phyloP scores from a whole-genome alignment of 2,888 invertebrate species.

The Sinohyriopsis cumingii region DNA sequence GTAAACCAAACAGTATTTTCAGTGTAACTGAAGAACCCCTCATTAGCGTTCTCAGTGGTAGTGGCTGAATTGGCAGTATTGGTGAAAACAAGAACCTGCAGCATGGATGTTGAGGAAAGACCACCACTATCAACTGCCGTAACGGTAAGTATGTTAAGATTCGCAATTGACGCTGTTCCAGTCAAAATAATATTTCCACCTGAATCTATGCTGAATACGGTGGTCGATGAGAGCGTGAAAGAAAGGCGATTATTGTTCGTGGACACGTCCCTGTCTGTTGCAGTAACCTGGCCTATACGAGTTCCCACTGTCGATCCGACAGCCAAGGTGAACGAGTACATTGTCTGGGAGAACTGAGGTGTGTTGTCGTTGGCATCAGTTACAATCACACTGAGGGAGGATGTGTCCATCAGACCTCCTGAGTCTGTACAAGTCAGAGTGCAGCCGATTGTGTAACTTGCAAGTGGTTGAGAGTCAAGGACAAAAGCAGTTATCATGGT shows the following conservation, averaged over 20 bases:
- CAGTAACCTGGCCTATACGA: slow-evolving; percentile 14
- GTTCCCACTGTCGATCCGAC: slow-evolving; percentile 3
- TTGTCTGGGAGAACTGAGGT: slow-evolving; percentile 10
- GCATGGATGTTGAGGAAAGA: slow-evolving; percentile 13
- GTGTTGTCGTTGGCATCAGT: slow-evolving; percentile 26
- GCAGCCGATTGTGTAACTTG: slow-evolving; percentile 27
- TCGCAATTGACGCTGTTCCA: slow-evolving; percentile 18
- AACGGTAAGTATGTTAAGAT: slow-evolving; percentile 20
- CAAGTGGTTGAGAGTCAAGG: slow-evolving; percentile 14
- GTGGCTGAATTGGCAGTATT: slow-evolving; percentile 9
- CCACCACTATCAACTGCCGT: slow-evolving; percentile 27
- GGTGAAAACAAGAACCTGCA: slow-evolving; percentile 9
- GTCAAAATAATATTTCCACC: slow-evolving; percentile 22
- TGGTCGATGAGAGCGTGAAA: slow-evolving; percentile 20
- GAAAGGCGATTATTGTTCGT: slow-evolving; percentile 22
- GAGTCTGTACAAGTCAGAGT: slow-evolving; percentile 24
- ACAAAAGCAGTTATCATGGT: slow-evolving; percentile 27
- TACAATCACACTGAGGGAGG: slow-evolving; percentile 18
- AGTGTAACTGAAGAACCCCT: slow-evolving; percentile 17
- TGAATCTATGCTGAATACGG: slow-evolving; percentile 26
- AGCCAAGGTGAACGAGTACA: slow-evolving; percentile 3
- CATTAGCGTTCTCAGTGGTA: slow-evolving; percentile 3
- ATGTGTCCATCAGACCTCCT: slow-evolving; percentile 21
- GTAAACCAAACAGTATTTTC: slow-evolving; percentile 14
- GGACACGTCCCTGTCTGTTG: slow-evolving; percentile 24